Evolutionary conservation across 2,797 vertebrate species (phyloP), one percentile per base, ranked within the genome.

Genomic region (Merluccius polli): DNA sequence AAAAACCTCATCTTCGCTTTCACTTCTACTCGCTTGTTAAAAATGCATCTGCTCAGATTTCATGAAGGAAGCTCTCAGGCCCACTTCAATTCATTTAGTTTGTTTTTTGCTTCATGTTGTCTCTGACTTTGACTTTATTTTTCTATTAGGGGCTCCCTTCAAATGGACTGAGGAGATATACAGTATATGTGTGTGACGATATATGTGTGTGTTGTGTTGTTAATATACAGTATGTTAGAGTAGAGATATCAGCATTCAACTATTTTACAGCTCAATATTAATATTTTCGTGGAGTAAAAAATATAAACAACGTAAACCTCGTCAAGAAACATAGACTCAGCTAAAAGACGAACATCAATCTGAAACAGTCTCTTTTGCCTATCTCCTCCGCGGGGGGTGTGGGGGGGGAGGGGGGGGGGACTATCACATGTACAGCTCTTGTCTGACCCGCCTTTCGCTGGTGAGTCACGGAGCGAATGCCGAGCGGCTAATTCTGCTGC

Each of bases 391-490:
- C 81, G 30, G 75, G 74, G 80, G 80, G 27, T 78, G 76, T 2
- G 36, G 4, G 4, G 36, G 8, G 8, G 36, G 11, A 10, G 36
- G 36, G n/a, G n/a, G n/a, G n/a, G n/a, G n/a, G n/a, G n/a, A 38
- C 10, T 13, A 12, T 10, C 36, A 44, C 10, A 44, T 44, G 13
- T 10, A 0, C 13, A 3, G 10, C 41, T 44, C 41, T 3, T 44
- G 3, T 36, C 41, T 44, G 41, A 86, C 77, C 86, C 75, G 71
- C 89, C 88, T 93, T 86, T 92, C 92, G 91, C 77, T 70, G 84
- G 80, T 93, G 92, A 94, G 82, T 93, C 92, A 93, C 83, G 76
- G 86, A 80, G 76, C 82, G 87, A 83, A 90, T 91, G 88, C 85
- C 87, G 84, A 81, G 87, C 87, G 79, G 87, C 81, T 85, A 86